Base-by-base conservation (phyloP, 1,140 invertebrate genomes). In the Oryctes rhinoceros region DNA sequence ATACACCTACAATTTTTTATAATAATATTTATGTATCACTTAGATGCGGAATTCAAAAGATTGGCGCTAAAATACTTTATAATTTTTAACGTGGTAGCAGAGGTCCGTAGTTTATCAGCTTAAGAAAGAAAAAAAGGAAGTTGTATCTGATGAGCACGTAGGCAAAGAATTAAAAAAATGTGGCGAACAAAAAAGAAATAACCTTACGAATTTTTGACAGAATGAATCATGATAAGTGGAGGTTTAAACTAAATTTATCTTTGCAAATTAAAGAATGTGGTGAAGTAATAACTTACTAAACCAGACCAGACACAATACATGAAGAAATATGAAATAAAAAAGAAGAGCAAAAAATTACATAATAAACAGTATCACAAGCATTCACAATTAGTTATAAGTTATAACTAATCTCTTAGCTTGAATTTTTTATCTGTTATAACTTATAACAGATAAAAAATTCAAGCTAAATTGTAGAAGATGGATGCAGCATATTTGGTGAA, bases 301-400 rank as follows among this genome's bases (percentile, higher is more conserved):
- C 30, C 20, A 30, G 65, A 71, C 11, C n/a, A 71, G 13, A 37
- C 47, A 49, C 75, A 76, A 48, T 39, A 49, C 35, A 24, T 11
- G 35, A 35, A 76, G 39, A 7, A 39, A 39, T 39, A 76, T 76
- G 75, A 37, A 76, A 76, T 39, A 76, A 76, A 35, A 76, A 76
- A 20, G 75, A 76, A 13, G 24, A 48, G 6, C 37, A 10, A 39
- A 76, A 35, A 76, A 76, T 39, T 20, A 49, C 47, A 76, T 76
- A 9, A 37, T 44, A 20, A 13, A 76, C n/a, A 39, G 47, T 24
- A 48, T 76, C 10, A 18, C 15, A 48, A 24, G n/a, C n/a, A 76
- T 35, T 13, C 75, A 44, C 47, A 48, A 15, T 39, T 76, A 49
- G 75, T 24, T 3, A 10, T 76, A 24, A 49, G n/a, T n/a, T n/a